These are phyloP conservation scores for Atrina japonica DNA, from an alignment of 2,888 invertebrate genomes.

Conservation along the genomic window DNA sequence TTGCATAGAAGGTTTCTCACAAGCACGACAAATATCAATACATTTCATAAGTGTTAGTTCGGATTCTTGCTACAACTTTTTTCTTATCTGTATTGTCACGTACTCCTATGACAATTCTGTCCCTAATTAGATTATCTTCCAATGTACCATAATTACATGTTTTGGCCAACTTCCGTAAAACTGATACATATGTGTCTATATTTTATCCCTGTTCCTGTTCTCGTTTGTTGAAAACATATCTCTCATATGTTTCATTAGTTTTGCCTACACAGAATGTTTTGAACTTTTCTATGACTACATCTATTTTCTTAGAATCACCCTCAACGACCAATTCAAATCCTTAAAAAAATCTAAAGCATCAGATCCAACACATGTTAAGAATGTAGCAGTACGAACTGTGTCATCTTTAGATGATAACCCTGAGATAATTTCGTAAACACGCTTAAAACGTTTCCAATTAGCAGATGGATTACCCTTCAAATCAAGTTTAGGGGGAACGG, in stretches of 20 bases:
- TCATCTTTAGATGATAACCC: neutral
- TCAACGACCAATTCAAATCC: conserved; percentile 25
- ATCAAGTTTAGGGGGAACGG: conserved; percentile 33
- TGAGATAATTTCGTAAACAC: conserved; percentile 14
- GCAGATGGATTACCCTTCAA: conserved; percentile 32
- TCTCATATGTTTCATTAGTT: conserved; percentile 45
- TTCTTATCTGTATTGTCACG: conserved; percentile 3
- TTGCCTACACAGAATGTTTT: conserved; percentile 39
- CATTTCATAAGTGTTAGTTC: conserved; percentile 9
- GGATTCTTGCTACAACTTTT: conserved; percentile 9
- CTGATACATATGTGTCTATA: conserved; percentile 26
- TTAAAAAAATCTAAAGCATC: conserved; percentile 31
- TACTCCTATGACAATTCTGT: conserved; percentile 17
- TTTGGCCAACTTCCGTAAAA: conserved; percentile 16
- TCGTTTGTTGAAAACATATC: conserved; percentile 47
- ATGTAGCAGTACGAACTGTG: conserved; percentile 11
- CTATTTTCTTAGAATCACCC: conserved; percentile 12
- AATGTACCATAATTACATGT: conserved; percentile 20
- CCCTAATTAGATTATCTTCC: conserved; percentile 14
- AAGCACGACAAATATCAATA: conserved; percentile 32
- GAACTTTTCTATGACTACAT: conserved; percentile 36
- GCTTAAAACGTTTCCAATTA: conserved; percentile 28
- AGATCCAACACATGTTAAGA: conserved; percentile 33
- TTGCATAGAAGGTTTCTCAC: conserved; percentile 18
- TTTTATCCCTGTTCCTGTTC: conserved; percentile 32